Evolutionary conservation across 2,113 vertebrate genomes (phyloP).

Genomic region (Fukomys damarensis): DNA sequence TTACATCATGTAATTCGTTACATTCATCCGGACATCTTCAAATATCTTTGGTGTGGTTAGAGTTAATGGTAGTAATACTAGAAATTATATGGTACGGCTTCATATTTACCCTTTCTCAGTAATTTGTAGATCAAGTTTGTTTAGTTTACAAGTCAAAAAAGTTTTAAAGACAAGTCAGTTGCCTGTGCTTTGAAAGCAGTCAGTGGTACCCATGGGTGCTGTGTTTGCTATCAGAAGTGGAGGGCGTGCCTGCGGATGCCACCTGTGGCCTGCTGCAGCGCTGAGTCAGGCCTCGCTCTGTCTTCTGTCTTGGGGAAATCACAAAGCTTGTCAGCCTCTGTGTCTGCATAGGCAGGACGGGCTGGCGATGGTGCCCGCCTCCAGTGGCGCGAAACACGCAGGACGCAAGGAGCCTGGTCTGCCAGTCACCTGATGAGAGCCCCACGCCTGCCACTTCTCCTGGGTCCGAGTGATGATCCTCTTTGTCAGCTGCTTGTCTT

Average conservation of each 20-base stretch:
- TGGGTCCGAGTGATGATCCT: not conserved
- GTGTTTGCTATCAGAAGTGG: not conserved
- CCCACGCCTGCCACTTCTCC: not conserved
- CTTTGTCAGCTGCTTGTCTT: not conserved
- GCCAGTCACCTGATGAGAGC: not conserved
- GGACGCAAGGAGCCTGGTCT: not conserved
- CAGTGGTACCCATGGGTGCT: slow-evolving; percentile 25
- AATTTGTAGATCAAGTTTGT: slow-evolving; percentile 77
- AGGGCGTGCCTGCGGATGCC: not conserved
- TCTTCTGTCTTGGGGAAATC: not conserved
- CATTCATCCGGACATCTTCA: slow-evolving; percentile 45
- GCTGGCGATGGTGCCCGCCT: not conserved
- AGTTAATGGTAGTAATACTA: slow-evolving; percentile 56
- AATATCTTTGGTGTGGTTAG: slow-evolving; percentile 56
- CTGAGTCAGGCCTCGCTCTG: not conserved
- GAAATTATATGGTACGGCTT: slow-evolving; percentile 76
- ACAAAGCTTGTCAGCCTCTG: not conserved
- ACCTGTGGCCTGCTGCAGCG: not conserved
- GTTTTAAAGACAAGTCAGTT: slow-evolving; percentile 57
- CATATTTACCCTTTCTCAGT: slow-evolving; percentile 64
- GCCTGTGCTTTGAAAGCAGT: slow-evolving; percentile 46
- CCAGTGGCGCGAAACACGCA: not conserved
- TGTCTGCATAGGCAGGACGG: not conserved
- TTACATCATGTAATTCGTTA: slow-evolving; percentile 63
- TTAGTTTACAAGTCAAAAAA: slow-evolving; percentile 58